Percentiles rank a stretch among this genome's conserved stretches.
Evolutionary conservation across 37 sponge, comb jelly and placozoan species (phyloP).

Genomic region (Chondrilla cf. caribensis): DNA sequence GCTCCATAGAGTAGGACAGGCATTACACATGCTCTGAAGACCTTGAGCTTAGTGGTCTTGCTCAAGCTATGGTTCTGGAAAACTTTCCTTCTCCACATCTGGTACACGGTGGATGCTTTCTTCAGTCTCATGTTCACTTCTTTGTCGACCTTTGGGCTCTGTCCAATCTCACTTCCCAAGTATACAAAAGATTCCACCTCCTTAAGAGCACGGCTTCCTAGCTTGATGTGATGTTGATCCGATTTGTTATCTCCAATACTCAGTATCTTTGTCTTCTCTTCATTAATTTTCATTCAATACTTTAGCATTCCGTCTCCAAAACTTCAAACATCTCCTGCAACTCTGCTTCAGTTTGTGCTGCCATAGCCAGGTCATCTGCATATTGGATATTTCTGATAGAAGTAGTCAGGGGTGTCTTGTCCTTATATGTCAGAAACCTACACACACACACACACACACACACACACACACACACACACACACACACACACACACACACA

Average conservation of each 20-base stretch:
- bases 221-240: not conserved
- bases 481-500: not conserved
- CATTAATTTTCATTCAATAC: constrained; percentile 2
- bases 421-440: not conserved
- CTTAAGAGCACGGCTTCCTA: not conserved
- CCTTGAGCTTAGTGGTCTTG: not conserved
- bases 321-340: not conserved
- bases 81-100: constrained; percentile 17
- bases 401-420: constrained; percentile 1
- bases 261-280: constrained; percentile 15
- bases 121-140: not conserved
- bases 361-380: constrained; percentile 15
- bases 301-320: not conserved
- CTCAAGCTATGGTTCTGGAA: not conserved
- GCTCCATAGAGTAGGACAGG: constrained; percentile 24
- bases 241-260: not conserved
- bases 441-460: constrained; percentile 21
- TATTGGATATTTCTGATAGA: not conserved
- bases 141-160: not conserved
- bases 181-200: constrained; percentile 12
- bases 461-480: constrained; percentile 14
- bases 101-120: constrained; percentile 3
- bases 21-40: not conserved
- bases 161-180: constrained; percentile 14
- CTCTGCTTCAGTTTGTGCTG: not conserved